Evolutionary conservation across 2,113 vertebrate species (phyloP).

Genomic region (Hypomesus transpacificus): DNA sequence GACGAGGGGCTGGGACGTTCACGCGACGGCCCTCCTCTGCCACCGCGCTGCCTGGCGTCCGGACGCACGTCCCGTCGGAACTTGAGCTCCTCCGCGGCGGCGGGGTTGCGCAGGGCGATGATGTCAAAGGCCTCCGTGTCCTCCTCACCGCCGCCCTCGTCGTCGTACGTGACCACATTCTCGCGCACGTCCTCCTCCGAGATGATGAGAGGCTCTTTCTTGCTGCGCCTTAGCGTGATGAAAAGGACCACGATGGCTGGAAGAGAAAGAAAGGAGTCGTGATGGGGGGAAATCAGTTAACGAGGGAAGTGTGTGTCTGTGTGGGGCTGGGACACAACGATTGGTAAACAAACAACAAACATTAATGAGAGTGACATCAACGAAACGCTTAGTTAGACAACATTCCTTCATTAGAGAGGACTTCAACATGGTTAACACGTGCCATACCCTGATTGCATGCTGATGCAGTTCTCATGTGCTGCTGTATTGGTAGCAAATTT

Average conservation of each 20-base stretch:
- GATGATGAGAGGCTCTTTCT: conserved; percentile 91
- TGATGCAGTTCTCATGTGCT: conserved; percentile 9
- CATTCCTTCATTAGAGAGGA: conserved; percentile 75
- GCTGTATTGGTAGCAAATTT: conserved; percentile 30
- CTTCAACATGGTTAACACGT: conserved; percentile 2
- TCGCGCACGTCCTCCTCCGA: conserved; percentile 94
- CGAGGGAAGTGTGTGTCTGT: background rate
- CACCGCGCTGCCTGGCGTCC: conserved; percentile 70
- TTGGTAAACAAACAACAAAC: background rate
- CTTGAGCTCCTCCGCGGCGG: conserved; percentile 89
- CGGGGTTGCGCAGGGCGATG: conserved; percentile 88
- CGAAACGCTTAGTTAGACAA: conserved; percentile 40
- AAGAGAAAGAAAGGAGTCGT: conserved; percentile 8
- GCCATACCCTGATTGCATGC: conserved; percentile 23
- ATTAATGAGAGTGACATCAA: conserved; percentile 70
- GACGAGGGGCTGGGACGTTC: conserved; percentile 2
- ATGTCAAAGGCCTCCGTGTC: conserved; percentile 93
- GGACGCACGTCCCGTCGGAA: conserved; percentile 87
- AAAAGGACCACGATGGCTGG: conserved; percentile 94
- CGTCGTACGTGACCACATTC: conserved; percentile 93
- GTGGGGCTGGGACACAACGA: too few species aligned
- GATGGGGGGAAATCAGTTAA: background rate
- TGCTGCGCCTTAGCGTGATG: conserved; percentile 83
- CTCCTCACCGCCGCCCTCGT: conserved; percentile 84
- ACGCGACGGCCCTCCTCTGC: conserved; percentile 42